Conservation (phyloP, 2,797 vertebrate species). For the Liparis tanakae region DNA sequence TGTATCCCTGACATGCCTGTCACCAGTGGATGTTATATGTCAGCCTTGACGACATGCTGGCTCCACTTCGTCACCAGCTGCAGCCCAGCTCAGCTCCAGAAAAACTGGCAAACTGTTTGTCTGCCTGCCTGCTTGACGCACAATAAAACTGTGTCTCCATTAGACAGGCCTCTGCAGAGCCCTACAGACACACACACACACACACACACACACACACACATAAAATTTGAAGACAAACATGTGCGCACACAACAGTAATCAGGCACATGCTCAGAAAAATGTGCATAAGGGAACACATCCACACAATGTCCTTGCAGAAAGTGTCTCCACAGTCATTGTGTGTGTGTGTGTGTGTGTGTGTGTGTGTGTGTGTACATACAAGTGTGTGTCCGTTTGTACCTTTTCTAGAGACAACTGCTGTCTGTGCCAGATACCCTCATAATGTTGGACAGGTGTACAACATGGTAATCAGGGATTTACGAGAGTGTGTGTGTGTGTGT, state of each 20-base stretch:
- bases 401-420: conserved; percentile 67
- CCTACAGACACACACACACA: conserved; percentile 23
- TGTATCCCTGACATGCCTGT: conserved; percentile 64
- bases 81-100: conserved; percentile 78
- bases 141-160: conserved; percentile 77
- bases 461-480: conserved; percentile 79
- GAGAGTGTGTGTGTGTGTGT: conserved; percentile 25
- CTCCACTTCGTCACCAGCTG: conserved; percentile 81
- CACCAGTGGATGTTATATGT: conserved; percentile 79
- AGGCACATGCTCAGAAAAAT: conserved; percentile 33
- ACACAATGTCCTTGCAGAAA: conserved; percentile 43
- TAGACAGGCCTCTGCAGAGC: conserved; percentile 66
- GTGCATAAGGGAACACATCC: conserved; percentile 34
- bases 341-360: conserved; percentile 15
- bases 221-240: conserved; percentile 39
- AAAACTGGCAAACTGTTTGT: conserved; percentile 73
- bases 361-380: conserved; percentile 12
- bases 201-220: conserved; percentile 22
- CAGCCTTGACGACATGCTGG: conserved; percentile 81
- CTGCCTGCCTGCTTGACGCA: conserved; percentile 70
- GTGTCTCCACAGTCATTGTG: not conserved
- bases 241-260: conserved; percentile 3
- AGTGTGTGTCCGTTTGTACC: conserved; percentile 58
- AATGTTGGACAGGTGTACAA: conserved; percentile 81
- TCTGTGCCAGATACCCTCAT: conserved; percentile 78